These are phyloP conservation scores for Hyperopisus bebe DNA, from an alignment of 2,113 vertebrate genomes.

Conservation along the genomic window DNA sequence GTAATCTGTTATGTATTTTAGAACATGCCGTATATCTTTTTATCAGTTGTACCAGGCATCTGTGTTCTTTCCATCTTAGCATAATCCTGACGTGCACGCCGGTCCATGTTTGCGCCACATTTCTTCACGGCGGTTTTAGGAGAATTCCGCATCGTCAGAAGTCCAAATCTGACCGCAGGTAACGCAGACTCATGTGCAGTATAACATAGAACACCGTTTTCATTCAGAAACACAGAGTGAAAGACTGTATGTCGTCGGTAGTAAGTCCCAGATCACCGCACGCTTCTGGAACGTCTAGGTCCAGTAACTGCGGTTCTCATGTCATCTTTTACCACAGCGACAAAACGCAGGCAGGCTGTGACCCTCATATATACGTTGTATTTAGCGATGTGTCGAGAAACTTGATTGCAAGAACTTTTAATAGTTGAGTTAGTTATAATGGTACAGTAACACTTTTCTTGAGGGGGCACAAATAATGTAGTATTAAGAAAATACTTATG, in stretches of 20 bases:
- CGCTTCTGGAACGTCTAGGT: not conserved
- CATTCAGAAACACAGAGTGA: not conserved
- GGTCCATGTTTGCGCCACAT: not conserved
- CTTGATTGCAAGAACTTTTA: not conserved
- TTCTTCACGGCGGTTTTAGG: not conserved
- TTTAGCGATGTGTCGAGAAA: not conserved
- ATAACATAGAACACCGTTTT: not conserved
- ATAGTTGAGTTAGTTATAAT: not conserved
- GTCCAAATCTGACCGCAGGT: not conserved
- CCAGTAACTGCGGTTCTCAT: not conserved
- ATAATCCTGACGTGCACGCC: not conserved
- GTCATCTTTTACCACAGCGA: not conserved
- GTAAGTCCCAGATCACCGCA: not conserved
- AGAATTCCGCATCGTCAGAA: conserved; percentile 1
- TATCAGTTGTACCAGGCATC: not conserved
- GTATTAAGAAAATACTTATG: no score
- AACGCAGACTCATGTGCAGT: not conserved
- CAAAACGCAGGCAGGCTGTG: not conserved
- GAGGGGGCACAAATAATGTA: no score
- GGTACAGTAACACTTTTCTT: no score
- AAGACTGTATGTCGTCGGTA: not conserved
- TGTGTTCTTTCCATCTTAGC: not conserved
- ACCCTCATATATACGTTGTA: not conserved
- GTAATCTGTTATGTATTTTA: not conserved
- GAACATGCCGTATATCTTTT: not conserved